These are phyloP conservation scores for Bhutanitis thaidina DNA, from an alignment of 2,888 invertebrate genomes.

Conservation along the genomic window DNA sequence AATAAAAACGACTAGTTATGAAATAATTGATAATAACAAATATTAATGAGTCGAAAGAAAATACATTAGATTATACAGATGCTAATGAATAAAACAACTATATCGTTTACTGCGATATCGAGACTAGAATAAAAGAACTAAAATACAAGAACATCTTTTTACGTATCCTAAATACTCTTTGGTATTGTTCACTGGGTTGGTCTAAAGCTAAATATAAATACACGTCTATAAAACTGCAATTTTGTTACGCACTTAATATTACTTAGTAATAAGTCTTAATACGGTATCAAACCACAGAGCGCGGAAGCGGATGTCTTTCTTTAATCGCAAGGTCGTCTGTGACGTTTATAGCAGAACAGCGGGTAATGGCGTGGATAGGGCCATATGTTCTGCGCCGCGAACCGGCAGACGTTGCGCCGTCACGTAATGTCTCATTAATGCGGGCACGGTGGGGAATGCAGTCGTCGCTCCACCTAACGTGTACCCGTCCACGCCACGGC, in stretches of 20 bases:
- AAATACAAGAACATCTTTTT: slow-evolving; percentile 33
- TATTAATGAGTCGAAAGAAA: too few relatives aligned
- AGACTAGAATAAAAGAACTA: slow-evolving; percentile 20
- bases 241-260: slow-evolving; percentile 26
- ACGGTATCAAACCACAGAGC: too few relatives aligned
- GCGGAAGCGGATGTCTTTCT: not conserved
- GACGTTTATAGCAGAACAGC: slow-evolving; percentile 84
- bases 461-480: slow-evolving; percentile 96
- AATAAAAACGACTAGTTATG: too few relatives aligned
- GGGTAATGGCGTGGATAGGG: slow-evolving; percentile 93
- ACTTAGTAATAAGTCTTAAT: too few relatives aligned
- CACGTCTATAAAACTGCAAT: slow-evolving; percentile 42
- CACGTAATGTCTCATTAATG: slow-evolving; percentile 94
- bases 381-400: slow-evolving; percentile 97
- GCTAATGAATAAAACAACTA: not conserved
- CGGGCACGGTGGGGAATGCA: slow-evolving; percentile 95
- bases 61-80: too few relatives aligned
- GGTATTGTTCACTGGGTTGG: slow-evolving; percentile 66
- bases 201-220: slow-evolving; percentile 52
- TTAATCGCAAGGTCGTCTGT: slow-evolving; percentile 7
- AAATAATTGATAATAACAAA: too few relatives aligned
- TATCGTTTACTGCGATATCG: slow-evolving; percentile 6
- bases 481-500: slow-evolving; percentile 88
- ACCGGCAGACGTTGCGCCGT: slow-evolving; percentile 96
- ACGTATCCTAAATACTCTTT: slow-evolving; percentile 57